These are phyloP conservation scores for Drosophila pseudoananassae DNA, from an alignment of 1,140 invertebrate species.

Conservation along the genomic window DNA sequence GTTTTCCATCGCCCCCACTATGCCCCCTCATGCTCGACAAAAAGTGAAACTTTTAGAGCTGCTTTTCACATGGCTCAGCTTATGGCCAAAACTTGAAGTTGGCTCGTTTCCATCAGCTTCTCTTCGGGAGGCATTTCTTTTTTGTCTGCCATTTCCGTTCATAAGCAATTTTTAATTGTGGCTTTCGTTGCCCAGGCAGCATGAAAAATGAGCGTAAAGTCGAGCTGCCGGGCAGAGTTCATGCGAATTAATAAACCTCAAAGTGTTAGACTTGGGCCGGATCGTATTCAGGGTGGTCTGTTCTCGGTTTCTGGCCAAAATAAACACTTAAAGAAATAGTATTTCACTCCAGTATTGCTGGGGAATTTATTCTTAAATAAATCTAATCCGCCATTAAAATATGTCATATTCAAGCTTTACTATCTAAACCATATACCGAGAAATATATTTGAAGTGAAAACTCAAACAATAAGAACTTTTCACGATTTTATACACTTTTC, in stretches of 20 bases:
- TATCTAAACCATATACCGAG: too few species aligned
- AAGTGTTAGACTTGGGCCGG: conserved; percentile 37
- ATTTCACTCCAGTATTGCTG: not conserved
- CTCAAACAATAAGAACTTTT: too few species aligned
- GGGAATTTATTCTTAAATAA: too few species aligned
- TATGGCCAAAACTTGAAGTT: conserved; percentile 23
- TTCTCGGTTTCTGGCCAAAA: not conserved
- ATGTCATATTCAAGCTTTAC: too few species aligned
- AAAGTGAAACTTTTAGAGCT: conserved; percentile 56
- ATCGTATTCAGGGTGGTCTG: not conserved
- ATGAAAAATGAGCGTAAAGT: conserved; percentile 73
- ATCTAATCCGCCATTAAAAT: too few species aligned
- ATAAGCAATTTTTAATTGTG: conserved; percentile 82
- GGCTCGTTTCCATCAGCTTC: conserved; percentile 27
- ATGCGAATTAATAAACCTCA: conserved; percentile 81
- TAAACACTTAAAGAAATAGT: not conserved
- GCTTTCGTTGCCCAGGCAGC: conserved; percentile 59
- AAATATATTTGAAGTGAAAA: too few species aligned
- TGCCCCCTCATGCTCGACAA: not conserved
- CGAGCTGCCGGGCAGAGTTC: conserved; percentile 53
- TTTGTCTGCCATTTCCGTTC: conserved; percentile 69
- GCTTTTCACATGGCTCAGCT: conserved; percentile 53
- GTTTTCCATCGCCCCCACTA: conserved; percentile 38
- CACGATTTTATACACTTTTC: not conserved
- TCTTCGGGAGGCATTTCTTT: conserved; percentile 4